phyloP scores from a whole-genome alignment of 2,797 vertebrate species.

The Hyperoplus lanceolatus region DNA sequence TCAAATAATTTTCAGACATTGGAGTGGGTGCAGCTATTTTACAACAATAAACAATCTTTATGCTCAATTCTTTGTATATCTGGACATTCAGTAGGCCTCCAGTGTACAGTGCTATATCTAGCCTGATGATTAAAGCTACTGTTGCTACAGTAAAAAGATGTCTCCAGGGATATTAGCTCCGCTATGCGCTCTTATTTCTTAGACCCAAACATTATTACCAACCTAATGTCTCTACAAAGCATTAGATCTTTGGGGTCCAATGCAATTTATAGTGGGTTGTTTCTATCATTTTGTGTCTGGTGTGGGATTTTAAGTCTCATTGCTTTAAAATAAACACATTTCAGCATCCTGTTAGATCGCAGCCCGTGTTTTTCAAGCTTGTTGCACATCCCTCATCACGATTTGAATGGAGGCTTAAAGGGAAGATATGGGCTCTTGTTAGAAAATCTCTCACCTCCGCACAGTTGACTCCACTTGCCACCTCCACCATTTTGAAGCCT shows the following conservation, averaged over 20 bases:
- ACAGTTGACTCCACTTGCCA: conserved; percentile 47
- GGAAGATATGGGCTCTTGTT: conserved; percentile 62
- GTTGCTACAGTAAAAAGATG: conserved; percentile 49
- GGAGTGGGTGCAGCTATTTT: conserved; percentile 53
- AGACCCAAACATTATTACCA: conserved; percentile 56
- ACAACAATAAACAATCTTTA: conserved; percentile 59
- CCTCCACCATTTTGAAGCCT: conserved; percentile 45
- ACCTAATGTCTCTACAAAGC: conserved; percentile 51
- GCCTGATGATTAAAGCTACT: conserved; percentile 57
- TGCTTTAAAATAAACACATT: conserved; percentile 55
- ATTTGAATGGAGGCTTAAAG: conserved; percentile 66
- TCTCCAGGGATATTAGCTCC: conserved; percentile 36
- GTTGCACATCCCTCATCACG: conserved; percentile 58
- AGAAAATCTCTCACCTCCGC: conserved; percentile 47
- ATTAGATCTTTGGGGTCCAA: conserved; percentile 50
- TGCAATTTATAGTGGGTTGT: conserved; percentile 54
- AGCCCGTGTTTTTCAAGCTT: conserved; percentile 54
- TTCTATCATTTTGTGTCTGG: conserved; percentile 54
- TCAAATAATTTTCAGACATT: conserved; percentile 57
- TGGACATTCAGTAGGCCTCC: conserved; percentile 32
- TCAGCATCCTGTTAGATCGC: conserved; percentile 55
- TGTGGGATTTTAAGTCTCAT: conserved; percentile 66
- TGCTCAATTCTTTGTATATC: conserved; percentile 34
- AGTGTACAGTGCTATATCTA: conserved; percentile 10
- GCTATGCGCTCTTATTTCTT: conserved; percentile 33